Base-by-base conservation (phyloP, 2,113 vertebrate genomes). In the Recurvirostra avosetta region DNA sequence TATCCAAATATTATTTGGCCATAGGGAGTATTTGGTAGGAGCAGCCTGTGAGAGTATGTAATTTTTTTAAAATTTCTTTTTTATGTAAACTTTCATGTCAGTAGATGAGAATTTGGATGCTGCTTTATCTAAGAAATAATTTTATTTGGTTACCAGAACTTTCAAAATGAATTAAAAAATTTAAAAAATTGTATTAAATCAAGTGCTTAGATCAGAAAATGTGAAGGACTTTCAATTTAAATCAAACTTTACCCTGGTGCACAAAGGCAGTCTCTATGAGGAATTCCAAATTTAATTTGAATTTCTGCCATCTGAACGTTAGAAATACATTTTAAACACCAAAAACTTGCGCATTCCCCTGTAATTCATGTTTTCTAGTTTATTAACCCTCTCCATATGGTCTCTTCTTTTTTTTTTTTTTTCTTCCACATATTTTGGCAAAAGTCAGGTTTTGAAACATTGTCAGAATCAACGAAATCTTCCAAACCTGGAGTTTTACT, bases 271-370 rank as follows among this genome's bases (percentile, higher is more conserved):
- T 83, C 23, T 88, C 19, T 32, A 18, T 65, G 40, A 68, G 20
- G 29, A 82, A 72, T 82, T 94, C 9, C 15, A 70, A 38, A 50
- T 68, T 92, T 52, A 50, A 45, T 71, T 80, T 76, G 1, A 45
- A 36, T 74, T 74, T 92, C 22, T 90, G 29, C 15, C 10, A 10
- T 90, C 6, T 38, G 4, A 67, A 63, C 6, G n/a, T 67, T 38
- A 50, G 27, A 62, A 79, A 72, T 76, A 26, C 2, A 18, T 40
- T 91, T 95, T 68, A 20, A 55, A 53, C 10, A 18, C 20, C 15
- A 22, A 47, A 45, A 63, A 4, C 5, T 9, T 47, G 7, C 0
- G 1, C 20, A 45, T 56, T 72, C 4, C 59, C 13, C 23, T 49
- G 9, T 9, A 47, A 66, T 66, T 77, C 1, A 2, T 40, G 9